Conservation (phyloP, 2,888 invertebrate species). For the Catocala sponsa region DNA sequence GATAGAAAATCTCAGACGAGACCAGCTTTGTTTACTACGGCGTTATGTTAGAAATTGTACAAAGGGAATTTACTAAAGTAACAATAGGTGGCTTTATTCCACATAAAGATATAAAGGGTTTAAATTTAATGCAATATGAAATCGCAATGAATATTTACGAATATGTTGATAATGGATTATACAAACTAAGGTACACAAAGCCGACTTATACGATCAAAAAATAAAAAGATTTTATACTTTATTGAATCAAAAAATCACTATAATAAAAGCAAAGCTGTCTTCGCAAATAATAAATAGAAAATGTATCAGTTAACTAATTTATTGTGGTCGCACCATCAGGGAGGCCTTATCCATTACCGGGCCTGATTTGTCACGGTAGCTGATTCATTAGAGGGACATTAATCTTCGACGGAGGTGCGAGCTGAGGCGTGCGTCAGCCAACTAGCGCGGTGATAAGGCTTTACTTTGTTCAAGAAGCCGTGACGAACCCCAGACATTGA, state of each 20-base stretch:
- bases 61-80: background rate
- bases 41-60: background rate
- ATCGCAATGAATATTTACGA: constrained; percentile 1
- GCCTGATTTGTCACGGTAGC: constrained; percentile 82
- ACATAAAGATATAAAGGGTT: background rate
- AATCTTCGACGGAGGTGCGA: constrained; percentile 73
- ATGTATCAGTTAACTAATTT: constrained; percentile 69
- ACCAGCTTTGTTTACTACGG: background rate
- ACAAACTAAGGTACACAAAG: background rate
- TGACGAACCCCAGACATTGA: constrained; percentile 71
- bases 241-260: background rate
- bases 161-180: constrained; percentile 2
- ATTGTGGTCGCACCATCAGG: constrained; percentile 74
- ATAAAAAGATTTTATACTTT: background rate
- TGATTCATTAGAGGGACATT: constrained; percentile 82
- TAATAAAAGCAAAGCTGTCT: constrained; percentile 13
- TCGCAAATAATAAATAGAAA: constrained; percentile 57
- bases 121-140: constrained; percentile 3
- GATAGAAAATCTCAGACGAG: constrained; percentile 1
- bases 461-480: constrained; percentile 78
- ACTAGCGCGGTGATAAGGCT: constrained; percentile 76
- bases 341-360: constrained; percentile 78
- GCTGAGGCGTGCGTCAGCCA: constrained; percentile 55
- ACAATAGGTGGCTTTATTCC: background rate
- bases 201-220: background rate